Base-by-base conservation (phyloP, 2,797 vertebrate species). In the Semaprochilodus insignis region DNA sequence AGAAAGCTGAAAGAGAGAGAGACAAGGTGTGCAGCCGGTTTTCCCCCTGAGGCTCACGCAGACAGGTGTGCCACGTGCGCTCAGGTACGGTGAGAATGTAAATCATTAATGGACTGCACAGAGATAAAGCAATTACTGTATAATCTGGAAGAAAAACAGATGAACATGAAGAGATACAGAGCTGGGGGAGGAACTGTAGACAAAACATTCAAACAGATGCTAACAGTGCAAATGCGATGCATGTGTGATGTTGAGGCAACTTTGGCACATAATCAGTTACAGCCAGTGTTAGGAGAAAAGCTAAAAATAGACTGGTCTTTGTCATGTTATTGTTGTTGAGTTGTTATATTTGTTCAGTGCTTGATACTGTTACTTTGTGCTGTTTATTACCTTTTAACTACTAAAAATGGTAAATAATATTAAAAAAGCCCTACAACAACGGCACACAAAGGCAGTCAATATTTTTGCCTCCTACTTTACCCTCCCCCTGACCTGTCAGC, bases 51-150 rank as follows among this genome's bases (percentile, higher is more conserved):
- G 48, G 70, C 48, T 7, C n/a, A 48, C 8, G 23, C 66, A 34
- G 25, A 70, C 81, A 82, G 74, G 74, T 77, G 81, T 55, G 57
- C 25, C 55, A 40, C 44, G 31, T 51, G 57, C 25, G 40, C 48
- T 27, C 65, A 71, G 40, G 17, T 63, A 63, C 21, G 14, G 48
- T 6, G 19, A 23, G 54, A 72, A 62, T 72, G 40, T 57, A 71
- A 82, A 51, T 77, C 67, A 72, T 82, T 77, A 77, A 72, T 62
- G 65, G 69, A 51, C 62, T 55, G 44, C 8, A 52, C 6, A 44
- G 55, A 60, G 31, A 74, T 74, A 76, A 71, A 31, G n/a, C 19
- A 70, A 34, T 76, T 63, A 54, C 59, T 62, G 23, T 21, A 23
- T 17, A 4, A 70, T 19, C 36, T 34, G 73, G 3, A 51, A 59